Percentiles rank a stretch among this genome's conserved stretches.
phyloP scores from a whole-genome alignment of 2,113 vertebrate genomes.

The Turdus rufiventris region DNA sequence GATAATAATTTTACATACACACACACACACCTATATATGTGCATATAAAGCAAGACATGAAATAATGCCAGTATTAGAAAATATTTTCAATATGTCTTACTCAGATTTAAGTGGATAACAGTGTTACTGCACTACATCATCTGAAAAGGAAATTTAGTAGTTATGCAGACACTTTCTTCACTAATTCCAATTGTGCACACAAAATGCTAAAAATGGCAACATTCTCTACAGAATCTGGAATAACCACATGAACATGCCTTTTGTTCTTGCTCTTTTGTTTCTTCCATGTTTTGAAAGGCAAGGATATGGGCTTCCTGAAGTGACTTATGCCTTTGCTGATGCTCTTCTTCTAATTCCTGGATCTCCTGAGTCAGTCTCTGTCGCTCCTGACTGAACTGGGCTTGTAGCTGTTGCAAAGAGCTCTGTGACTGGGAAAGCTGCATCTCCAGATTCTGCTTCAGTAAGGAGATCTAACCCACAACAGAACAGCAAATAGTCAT shows the following conservation, averaged over 20 bases:
- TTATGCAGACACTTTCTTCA: not conserved
- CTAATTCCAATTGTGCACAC: not conserved
- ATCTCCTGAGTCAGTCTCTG: slow-evolving; percentile 93
- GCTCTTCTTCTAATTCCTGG: slow-evolving; percentile 91
- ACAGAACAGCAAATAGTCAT: slow-evolving; percentile 33
- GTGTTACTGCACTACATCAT: not conserved
- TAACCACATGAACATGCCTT: slow-evolving; percentile 73
- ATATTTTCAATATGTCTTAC: not conserved
- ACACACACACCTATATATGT: accelerated
- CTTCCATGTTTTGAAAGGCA: slow-evolving; percentile 89
- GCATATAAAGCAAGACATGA: not conserved
- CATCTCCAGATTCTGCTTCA: slow-evolving; percentile 98
- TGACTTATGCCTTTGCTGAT: slow-evolving; percentile 88
- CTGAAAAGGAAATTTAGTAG: not conserved
- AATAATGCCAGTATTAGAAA: not conserved
- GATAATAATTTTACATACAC: not conserved
- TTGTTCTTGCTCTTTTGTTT: slow-evolving; percentile 86
- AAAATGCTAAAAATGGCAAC: not conserved
- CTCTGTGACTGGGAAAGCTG: slow-evolving; percentile 97
- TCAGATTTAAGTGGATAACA: not conserved
- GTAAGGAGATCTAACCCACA: slow-evolving; percentile 85
- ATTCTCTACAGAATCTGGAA: not conserved
- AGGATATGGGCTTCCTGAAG: slow-evolving; percentile 90
- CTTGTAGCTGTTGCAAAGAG: slow-evolving; percentile 94
- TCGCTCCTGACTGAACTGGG: slow-evolving; percentile 93